phyloP scores from a whole-genome alignment of 2,113 vertebrate species.

The Triplophysa siluroides region DNA sequence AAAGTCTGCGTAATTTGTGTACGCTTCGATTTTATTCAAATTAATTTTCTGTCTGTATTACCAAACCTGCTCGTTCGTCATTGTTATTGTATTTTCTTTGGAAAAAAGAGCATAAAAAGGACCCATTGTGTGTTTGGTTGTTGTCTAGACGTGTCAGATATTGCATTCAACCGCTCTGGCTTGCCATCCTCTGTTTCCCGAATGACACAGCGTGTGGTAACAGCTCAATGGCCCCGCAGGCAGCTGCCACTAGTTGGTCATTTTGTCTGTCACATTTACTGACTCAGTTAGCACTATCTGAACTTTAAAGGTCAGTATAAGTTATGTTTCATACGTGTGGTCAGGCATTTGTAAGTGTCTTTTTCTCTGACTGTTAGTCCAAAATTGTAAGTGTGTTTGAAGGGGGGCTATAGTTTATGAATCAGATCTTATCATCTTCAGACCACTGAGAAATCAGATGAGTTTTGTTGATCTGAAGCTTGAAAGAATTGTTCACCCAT shows the following conservation, averaged over 20 bases:
- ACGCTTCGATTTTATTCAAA: slow-evolving; percentile 16
- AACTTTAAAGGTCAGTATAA: slow-evolving; percentile 17
- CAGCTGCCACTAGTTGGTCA: slow-evolving; percentile 22
- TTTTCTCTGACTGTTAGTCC: neutral
- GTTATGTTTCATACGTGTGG: slow-evolving; percentile 2
- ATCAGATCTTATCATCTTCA: slow-evolving; percentile 6
- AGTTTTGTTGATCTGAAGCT: slow-evolving; percentile 12
- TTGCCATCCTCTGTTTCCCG: slow-evolving; percentile 1
- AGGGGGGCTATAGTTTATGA: neutral
- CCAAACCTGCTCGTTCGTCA: neutral
- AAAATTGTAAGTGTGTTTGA: neutral
- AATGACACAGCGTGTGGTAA: neutral
- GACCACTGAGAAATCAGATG: slow-evolving; percentile 5
- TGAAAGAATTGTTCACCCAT: neutral
- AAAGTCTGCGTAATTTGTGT: slow-evolving; percentile 31
- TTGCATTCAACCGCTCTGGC: neutral
- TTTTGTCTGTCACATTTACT: slow-evolving; percentile 38
- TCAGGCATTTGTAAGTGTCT: slow-evolving; percentile 1
- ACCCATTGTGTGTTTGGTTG: neutral
- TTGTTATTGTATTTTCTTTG: neutral
- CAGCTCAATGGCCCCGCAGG: slow-evolving; percentile 1
- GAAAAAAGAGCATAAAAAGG: no score
- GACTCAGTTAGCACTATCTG: slow-evolving; percentile 1
- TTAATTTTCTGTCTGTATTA: neutral
- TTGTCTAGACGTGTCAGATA: neutral